These are phyloP conservation scores for Pinna nobilis DNA, from an alignment of 1,140 invertebrate species.

Conservation along the genomic window DNA sequence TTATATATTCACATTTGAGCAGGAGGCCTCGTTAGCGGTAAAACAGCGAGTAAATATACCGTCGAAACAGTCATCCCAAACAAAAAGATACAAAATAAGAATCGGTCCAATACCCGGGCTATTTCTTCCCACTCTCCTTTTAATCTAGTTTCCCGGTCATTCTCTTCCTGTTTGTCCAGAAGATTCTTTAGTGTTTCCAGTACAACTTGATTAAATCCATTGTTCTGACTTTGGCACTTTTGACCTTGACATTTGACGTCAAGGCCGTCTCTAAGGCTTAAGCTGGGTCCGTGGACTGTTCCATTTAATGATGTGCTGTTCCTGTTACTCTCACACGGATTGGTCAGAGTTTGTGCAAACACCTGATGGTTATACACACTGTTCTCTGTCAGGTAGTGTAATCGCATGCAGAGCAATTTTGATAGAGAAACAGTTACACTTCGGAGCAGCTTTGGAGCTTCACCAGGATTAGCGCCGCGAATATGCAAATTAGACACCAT, in stretches of 20 bases:
- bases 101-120: slow-evolving; percentile 98
- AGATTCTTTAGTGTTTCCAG: slow-evolving; percentile 37
- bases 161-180: slow-evolving; percentile 59
- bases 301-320: too few relatives aligned
- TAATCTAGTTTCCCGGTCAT: slow-evolving; percentile 60
- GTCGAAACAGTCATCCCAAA: slow-evolving; percentile 94
- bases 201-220: slow-evolving; percentile 24
- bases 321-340: too few relatives aligned
- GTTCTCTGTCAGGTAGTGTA: slow-evolving; percentile 18
- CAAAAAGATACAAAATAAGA: slow-evolving; percentile 98
- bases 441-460: slow-evolving; percentile 38
- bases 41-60: slow-evolving; percentile 96
- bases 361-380: not conserved
- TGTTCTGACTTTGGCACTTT: too few relatives aligned
- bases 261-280: not conserved
- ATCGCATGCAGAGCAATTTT: slow-evolving; percentile 30
- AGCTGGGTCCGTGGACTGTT: too few relatives aligned
- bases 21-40: slow-evolving; percentile 81
- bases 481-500: slow-evolving; percentile 51
- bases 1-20: too few relatives aligned
- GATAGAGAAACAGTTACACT: slow-evolving; percentile 12
- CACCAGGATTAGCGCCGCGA: slow-evolving; percentile 29
- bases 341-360: too few relatives aligned
- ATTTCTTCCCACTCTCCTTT: slow-evolving; percentile 97
- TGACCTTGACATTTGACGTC: slow-evolving; percentile 3